Conservation (phyloP, 2,888 invertebrate species). For the Oegoconia quadripuncta region DNA sequence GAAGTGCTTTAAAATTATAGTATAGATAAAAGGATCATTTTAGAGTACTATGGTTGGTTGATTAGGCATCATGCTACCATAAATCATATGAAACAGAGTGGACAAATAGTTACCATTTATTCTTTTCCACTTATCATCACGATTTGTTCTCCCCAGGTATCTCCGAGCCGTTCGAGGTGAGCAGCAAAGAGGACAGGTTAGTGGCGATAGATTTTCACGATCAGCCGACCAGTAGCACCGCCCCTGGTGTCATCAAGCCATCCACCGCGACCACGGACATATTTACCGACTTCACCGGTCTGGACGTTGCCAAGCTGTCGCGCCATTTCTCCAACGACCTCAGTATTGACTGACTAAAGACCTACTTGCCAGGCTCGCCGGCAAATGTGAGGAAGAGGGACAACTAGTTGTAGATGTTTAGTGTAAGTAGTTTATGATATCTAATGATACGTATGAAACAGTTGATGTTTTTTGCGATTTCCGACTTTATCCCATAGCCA, state of each 20-base stretch:
- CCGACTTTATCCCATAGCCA: no score
- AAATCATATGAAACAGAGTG: no score
- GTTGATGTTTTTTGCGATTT: no score
- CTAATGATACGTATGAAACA: neutral
- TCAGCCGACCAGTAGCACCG: conserved; percentile 45
- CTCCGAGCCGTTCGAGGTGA: conserved; percentile 71
- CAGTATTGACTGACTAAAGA: conserved; percentile 75
- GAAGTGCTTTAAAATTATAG: no score
- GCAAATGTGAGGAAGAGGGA: conserved; percentile 34
- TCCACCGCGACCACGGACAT: conserved; percentile 55
- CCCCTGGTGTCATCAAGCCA: conserved; percentile 39
- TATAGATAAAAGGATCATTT: no score
- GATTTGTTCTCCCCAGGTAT: conserved; percentile 64
- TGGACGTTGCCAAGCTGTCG: conserved; percentile 68
- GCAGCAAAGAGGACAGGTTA: conserved; percentile 59
- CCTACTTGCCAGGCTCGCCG: conserved; percentile 67
- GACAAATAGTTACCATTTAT: conserved; percentile 3
- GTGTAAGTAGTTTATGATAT: neutral
- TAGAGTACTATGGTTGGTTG: no score
- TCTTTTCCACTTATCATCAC: no score
- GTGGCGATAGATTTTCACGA: conserved; percentile 42
- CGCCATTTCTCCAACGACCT: conserved; percentile 72
- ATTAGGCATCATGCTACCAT: no score
- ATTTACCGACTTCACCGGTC: conserved; percentile 68
- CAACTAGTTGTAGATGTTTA: neutral